These are phyloP conservation scores for Drosophila fulvimacula DNA, from an alignment of 2,888 invertebrate species.

Conservation along the genomic window DNA sequence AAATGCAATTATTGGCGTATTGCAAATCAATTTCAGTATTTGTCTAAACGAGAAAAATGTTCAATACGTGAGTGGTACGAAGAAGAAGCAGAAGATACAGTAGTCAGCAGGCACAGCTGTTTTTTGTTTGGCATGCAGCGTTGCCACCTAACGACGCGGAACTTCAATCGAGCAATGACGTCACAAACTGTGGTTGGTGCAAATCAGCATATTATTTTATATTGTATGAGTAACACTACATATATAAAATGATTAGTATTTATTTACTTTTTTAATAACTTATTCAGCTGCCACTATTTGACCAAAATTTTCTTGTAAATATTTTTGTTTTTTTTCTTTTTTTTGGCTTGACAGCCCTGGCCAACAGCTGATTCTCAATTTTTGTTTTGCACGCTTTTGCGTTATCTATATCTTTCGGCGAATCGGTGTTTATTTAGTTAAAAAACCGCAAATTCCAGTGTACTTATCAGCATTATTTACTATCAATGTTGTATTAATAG, in stretches of 20 bases:
- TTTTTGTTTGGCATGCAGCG: slow-evolving; percentile 69
- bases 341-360: slow-evolving; percentile 33
- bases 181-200: slow-evolving; percentile 13
- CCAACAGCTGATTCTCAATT: slow-evolving; percentile 40
- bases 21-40: slow-evolving; percentile 38
- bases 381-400: slow-evolving; percentile 32
- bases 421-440: slow-evolving; percentile 34
- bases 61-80: slow-evolving; percentile 45
- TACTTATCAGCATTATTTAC: slow-evolving; percentile 37
- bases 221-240: background rate
- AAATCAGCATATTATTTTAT: background rate
- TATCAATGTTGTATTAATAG: slow-evolving; percentile 47
- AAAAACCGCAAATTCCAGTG: slow-evolving; percentile 18
- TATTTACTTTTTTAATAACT: background rate
- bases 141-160: slow-evolving; percentile 39
- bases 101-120: slow-evolving; percentile 54
- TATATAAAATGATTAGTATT: background rate
- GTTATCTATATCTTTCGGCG: slow-evolving; percentile 51
- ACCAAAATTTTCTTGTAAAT: background rate
- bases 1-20: slow-evolving; percentile 33
- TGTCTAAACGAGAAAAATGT: slow-evolving; percentile 54
- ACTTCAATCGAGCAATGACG: slow-evolving; percentile 32
- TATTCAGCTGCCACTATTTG: background rate
- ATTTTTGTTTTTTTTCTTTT: background rate
- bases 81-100: slow-evolving; percentile 70